A percentile compares a stretch with the other conserved stretches of the same genome.
Evolutionary conservation across 2,888 invertebrate species (phyloP).

Genomic region (Orthosia gracilis): DNA sequence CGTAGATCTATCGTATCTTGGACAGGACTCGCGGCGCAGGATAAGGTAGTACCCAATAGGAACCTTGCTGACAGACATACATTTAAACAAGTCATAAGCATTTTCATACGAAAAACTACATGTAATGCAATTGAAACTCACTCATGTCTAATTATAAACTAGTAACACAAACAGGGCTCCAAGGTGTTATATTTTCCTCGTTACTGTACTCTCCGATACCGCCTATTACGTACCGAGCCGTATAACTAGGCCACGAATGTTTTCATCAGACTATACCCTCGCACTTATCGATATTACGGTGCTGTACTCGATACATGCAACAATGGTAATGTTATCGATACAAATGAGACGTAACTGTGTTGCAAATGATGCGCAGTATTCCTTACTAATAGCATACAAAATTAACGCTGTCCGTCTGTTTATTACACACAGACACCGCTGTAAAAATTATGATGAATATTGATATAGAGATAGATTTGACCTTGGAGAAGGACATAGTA

Average conservation of each 20-base stretch:
- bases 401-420: too few relatives aligned
- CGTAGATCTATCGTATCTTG: too few relatives aligned
- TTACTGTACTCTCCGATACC: slow-evolving; percentile 4
- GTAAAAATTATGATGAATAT: too few relatives aligned
- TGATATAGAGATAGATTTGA: too few relatives aligned
- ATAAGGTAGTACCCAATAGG: too few relatives aligned
- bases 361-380: slow-evolving; percentile 1
- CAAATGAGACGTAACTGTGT: not conserved
- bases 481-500: too few relatives aligned
- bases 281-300: slow-evolving; percentile 30
- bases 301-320: slow-evolving; percentile 15
- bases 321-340: slow-evolving; percentile 38
- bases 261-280: slow-evolving; percentile 42
- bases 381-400: too few relatives aligned
- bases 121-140: not conserved
- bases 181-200: slow-evolving; percentile 41
- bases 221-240: slow-evolving; percentile 6
- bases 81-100: not conserved
- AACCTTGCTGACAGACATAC: not conserved
- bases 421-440: too few relatives aligned
- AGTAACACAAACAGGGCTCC: slow-evolving; percentile 1
- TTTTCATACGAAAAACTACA: not conserved
- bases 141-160: slow-evolving; percentile 26
- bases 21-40: too few relatives aligned
- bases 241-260: slow-evolving; percentile 48